phyloP scores from a whole-genome alignment of 2,888 invertebrate species.

The Trissolcus brochymenae region DNA sequence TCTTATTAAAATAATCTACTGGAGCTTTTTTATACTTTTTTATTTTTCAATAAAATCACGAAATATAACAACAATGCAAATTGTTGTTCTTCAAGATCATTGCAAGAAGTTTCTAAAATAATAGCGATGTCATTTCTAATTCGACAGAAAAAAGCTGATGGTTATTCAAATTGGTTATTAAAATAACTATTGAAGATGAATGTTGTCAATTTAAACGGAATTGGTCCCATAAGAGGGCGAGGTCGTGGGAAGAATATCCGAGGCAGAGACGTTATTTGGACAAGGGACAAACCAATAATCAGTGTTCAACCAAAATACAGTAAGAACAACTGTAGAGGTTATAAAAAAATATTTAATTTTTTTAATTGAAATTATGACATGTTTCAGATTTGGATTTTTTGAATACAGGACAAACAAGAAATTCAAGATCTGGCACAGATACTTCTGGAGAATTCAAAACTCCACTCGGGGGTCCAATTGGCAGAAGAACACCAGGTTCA shows the following conservation, averaged over 20 bases:
- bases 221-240: no score
- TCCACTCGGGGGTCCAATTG: slow-evolving; percentile 1
- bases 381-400: slow-evolving; percentile 19
- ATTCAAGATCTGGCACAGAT: slow-evolving; percentile 1
- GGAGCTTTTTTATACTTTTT: no score
- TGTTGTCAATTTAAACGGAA: no score
- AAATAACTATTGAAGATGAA: no score
- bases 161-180: no score
- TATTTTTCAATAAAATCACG: no score
- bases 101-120: no score
- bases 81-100: no score
- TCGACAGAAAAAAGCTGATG: no score
- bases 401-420: neutral
- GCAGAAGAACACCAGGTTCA: slow-evolving; percentile 17
- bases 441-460: slow-evolving; percentile 28
- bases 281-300: slow-evolving; percentile 30
- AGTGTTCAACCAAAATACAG: slow-evolving; percentile 33
- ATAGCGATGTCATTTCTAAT: no score
- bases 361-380: neutral
- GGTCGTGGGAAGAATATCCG: neutral
- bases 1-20: no score
- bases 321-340: neutral
- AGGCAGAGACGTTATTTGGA: slow-evolving; percentile 39
- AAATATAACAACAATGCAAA: no score
- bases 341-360: neutral